These are phyloP conservation scores for Echeneis naucrates DNA, from an alignment of 2,797 vertebrate genomes.

Conservation along the genomic window DNA sequence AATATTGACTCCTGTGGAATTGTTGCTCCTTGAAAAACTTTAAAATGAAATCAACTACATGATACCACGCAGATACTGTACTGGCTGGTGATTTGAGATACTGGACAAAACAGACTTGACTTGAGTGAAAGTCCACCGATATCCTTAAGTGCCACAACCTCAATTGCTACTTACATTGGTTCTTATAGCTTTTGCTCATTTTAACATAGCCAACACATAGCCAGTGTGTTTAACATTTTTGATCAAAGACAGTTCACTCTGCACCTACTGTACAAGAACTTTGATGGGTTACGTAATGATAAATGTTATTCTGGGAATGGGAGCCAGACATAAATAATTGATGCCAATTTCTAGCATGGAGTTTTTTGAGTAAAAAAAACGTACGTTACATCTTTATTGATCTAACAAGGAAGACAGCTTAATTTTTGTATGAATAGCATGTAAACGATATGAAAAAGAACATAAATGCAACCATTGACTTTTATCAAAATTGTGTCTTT, in stretches of 20 bases:
- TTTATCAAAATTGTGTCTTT: neutral
- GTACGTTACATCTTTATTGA: no score
- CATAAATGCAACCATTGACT: neutral
- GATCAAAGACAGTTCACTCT: neutral
- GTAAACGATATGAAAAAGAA: neutral
- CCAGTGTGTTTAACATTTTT: conserved; percentile 6
- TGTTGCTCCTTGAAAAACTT: conserved; percentile 19
- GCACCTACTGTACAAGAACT: neutral
- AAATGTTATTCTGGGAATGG: conserved; percentile 10
- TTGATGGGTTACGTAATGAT: conserved; percentile 15
- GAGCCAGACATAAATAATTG: conserved; percentile 9
- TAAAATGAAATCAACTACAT: conserved; percentile 6
- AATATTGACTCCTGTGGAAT: conserved; percentile 41
- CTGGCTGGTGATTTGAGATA: neutral
- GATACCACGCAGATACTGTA: neutral
- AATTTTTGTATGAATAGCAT: neutral
- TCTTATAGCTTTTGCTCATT: conserved; percentile 4
- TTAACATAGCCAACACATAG: conserved; percentile 11
- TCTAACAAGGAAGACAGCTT: neutral
- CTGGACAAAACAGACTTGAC: neutral
- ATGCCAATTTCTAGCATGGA: no score
- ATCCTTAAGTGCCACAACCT: conserved; percentile 6
- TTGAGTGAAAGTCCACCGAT: neutral
- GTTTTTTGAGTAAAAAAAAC: no score
- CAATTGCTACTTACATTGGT: conserved; percentile 5